Base-by-base conservation (phyloP, 1,140 invertebrate species). In the Drosophila mayri region DNA sequence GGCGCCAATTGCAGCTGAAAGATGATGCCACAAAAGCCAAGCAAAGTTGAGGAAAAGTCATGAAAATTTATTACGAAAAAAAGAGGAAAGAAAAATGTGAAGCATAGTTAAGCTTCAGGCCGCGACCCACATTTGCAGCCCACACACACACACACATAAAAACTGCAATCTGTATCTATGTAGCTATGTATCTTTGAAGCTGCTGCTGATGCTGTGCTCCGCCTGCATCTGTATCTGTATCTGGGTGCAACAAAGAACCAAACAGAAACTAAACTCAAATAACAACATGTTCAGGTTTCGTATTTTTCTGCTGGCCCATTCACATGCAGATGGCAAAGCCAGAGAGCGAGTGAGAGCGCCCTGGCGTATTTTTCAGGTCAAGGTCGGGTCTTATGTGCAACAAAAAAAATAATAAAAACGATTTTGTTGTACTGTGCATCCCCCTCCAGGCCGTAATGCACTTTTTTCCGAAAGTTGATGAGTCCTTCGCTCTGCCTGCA, bases 191-290 rank as follows among this genome's bases (percentile, higher is more conserved):
- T 76, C 66, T 70, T 32, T 67, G 62, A 35, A 20, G 55, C 63
- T 63, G 41, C 47, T 32, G 35, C 35, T n/a, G 49, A 28, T 59
- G 57, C 70, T 76, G 40, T 44, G 47, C n/a, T 25, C 44, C 52
- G n/a, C 9, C 30, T 35, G 22, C 3, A 41, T 43, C 18, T 41
- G 47, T 32, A 47, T 50, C 50, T 61, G 28, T 30, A 44, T 52
- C n/a, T 43, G 47, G 60, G 37, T 76, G 81, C 66, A 71, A 61
- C 75, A 87, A 79, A 71, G 75, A 79, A 72, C 68, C 55, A 16
- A 79, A 63, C 47, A 52, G 60, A 55, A 73, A 78, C 70, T 83
- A 79, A 88, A 88, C 84, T 86, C 76, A 88, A 86, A 88, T 88
- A 76, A 83, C 82, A 88, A 76, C 79, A 85, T 86, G 43, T 62